A percentile compares a stretch with the other conserved stretches of the same genome.
These are phyloP conservation scores for Callithrix jacchus DNA, from an alignment of 2,113 vertebrate species.

Conservation along the genomic window DNA sequence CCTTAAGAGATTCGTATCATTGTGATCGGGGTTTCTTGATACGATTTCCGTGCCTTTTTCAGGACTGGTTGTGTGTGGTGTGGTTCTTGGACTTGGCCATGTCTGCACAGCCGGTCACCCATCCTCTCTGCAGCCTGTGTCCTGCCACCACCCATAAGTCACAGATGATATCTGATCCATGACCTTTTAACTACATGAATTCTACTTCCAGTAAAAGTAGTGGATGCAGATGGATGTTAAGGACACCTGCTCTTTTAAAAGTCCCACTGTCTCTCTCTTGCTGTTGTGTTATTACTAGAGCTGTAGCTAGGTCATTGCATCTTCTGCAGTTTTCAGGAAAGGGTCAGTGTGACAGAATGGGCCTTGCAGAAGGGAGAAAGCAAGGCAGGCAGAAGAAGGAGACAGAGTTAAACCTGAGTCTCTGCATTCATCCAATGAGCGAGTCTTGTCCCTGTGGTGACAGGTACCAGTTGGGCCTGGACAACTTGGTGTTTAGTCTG, in stretches of 20 bases:
- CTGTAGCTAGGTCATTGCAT: neutral
- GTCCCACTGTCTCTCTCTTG: neutral
- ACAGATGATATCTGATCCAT: neutral
- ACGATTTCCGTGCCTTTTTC: too few relatives aligned
- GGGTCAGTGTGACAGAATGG: neutral
- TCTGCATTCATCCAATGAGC: neutral
- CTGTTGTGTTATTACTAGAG: neutral
- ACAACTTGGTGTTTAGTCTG: neutral
- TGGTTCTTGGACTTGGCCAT: too few relatives aligned
- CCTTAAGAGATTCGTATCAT: too few relatives aligned
- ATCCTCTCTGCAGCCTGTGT: too few relatives aligned
- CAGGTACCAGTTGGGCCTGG: neutral
- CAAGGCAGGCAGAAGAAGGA: neutral
- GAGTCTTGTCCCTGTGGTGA: neutral
- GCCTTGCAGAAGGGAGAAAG: neutral
- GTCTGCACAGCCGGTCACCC: too few relatives aligned
- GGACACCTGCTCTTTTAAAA: neutral
- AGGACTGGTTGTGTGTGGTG: too few relatives aligned
- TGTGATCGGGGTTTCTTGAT: too few relatives aligned
- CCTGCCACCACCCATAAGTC: too few relatives aligned
- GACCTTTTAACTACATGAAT: constrained; percentile 69
- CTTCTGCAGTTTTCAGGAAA: neutral
- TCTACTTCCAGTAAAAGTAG: constrained; percentile 59
- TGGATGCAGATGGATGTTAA: neutral
- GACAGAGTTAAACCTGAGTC: neutral